These are phyloP conservation scores for Hirudinaria manillensis DNA, from an alignment of 2,888 invertebrate genomes.

Conservation along the genomic window DNA sequence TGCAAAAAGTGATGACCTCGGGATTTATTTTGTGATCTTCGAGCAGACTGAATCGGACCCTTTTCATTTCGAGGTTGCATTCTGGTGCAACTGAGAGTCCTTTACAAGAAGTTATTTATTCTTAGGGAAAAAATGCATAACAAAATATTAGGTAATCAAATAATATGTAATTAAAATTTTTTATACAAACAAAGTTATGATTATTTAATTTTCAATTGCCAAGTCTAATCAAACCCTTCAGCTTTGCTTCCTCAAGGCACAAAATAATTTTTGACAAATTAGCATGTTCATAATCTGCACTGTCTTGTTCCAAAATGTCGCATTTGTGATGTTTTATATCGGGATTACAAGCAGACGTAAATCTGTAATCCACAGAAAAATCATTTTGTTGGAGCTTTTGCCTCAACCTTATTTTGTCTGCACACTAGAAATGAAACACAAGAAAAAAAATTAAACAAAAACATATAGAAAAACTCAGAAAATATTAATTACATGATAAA, in stretches of 20 bases:
- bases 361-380: slow-evolving; percentile 69
- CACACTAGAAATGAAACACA: slow-evolving; percentile 60
- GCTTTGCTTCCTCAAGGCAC: slow-evolving; percentile 69
- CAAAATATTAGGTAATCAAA: too few species aligned
- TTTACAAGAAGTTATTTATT: slow-evolving; percentile 34
- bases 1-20: slow-evolving; percentile 32
- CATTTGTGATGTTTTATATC: slow-evolving; percentile 82
- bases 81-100: slow-evolving; percentile 54
- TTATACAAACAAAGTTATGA: too few species aligned
- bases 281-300: slow-evolving; percentile 62
- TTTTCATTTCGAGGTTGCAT: slow-evolving; percentile 81
- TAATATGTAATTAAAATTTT: too few species aligned
- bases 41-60: slow-evolving; percentile 82
- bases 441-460: not conserved
- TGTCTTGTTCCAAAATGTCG: slow-evolving; percentile 28
- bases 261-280: slow-evolving; percentile 81
- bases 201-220: too few species aligned
- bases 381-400: slow-evolving; percentile 84
- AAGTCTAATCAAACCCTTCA: slow-evolving; percentile 45
- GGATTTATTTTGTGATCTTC: slow-evolving; percentile 91
- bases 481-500: not conserved
- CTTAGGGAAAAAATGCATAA: slow-evolving; percentile 21
- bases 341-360: slow-evolving; percentile 79
- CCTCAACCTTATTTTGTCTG: slow-evolving; percentile 73
- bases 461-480: not conserved